A percentile compares a stretch with the other conserved stretches of the same genome.
These are phyloP conservation scores for Hipposideros armiger DNA, from an alignment of 2,113 vertebrate species.

Conservation along the genomic window DNA sequence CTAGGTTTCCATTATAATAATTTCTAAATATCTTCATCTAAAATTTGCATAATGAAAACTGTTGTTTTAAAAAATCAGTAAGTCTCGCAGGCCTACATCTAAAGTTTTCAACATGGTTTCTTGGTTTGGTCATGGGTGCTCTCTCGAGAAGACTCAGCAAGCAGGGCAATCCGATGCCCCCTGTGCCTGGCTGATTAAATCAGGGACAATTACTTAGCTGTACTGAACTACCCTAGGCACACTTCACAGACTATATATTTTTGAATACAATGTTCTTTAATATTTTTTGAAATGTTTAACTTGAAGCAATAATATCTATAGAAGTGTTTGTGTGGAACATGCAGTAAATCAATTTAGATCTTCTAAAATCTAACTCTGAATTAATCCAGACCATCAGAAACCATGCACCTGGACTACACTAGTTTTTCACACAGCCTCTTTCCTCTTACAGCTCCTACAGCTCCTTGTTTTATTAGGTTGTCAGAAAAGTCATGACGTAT, in stretches of 20 bases:
- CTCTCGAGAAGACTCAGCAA: not conserved
- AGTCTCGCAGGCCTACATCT: not conserved
- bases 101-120: not conserved
- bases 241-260: not conserved
- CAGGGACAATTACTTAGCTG: not conserved
- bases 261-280: not conserved
- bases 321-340: not conserved
- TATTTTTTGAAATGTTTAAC: slow-evolving; percentile 1
- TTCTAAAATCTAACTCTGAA: not conserved
- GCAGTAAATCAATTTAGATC: not conserved
- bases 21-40: slow-evolving; percentile 22
- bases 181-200: not conserved
- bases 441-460: not conserved
- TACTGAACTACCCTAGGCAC: not conserved
- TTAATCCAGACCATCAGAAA: not conserved
- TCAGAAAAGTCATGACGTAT: too few species aligned
- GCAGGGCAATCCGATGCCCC: not conserved
- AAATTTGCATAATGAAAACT: not conserved
- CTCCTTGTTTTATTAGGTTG: not conserved
- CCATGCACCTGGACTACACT: not conserved
- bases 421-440: not conserved
- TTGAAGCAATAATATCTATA: not conserved
- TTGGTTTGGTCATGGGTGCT: not conserved
- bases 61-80: not conserved
- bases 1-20: not conserved